Conservation (phyloP, 2,797 vertebrate genomes). For the Lacerta viridis region DNA sequence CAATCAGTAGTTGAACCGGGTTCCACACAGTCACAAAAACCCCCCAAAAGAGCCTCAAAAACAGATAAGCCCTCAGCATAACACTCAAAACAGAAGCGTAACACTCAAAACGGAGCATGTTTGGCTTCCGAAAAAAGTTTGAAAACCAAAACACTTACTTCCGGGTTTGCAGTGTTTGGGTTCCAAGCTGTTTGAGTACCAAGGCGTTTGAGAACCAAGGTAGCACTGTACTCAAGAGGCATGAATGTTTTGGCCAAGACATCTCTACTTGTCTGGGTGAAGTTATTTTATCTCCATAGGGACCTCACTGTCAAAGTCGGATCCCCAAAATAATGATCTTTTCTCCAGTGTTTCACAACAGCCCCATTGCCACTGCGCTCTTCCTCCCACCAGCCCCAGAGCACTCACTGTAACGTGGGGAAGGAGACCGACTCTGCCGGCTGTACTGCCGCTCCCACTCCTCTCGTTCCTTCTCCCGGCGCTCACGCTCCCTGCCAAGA, state of each 20-base stretch:
- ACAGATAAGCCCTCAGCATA: too few relatives aligned
- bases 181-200: too few relatives aligned
- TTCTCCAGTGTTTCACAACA: neutral
- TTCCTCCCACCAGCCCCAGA: neutral
- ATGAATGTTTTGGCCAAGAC: neutral
- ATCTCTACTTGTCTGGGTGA: neutral
- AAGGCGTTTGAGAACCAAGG: too few relatives aligned
- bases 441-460: slow-evolving; percentile 94
- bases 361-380: neutral
- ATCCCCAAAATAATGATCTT: neutral
- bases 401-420: slow-evolving; percentile 83
- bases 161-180: too few relatives aligned
- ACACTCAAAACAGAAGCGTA: too few relatives aligned
- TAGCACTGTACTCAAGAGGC: too few relatives aligned
- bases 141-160: too few relatives aligned
- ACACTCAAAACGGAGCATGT: too few relatives aligned
- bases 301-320: neutral
- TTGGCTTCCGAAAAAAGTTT: accelerated
- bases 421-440: slow-evolving; percentile 90
- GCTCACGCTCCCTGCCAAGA: slow-evolving; percentile 87
- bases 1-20: too few relatives aligned
- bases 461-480: slow-evolving; percentile 91
- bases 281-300: too few relatives aligned
- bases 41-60: too few relatives aligned
- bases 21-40: too few relatives aligned